phyloP scores from a whole-genome alignment of 2,888 invertebrate genomes.

The Ormyrus nitidulus region DNA sequence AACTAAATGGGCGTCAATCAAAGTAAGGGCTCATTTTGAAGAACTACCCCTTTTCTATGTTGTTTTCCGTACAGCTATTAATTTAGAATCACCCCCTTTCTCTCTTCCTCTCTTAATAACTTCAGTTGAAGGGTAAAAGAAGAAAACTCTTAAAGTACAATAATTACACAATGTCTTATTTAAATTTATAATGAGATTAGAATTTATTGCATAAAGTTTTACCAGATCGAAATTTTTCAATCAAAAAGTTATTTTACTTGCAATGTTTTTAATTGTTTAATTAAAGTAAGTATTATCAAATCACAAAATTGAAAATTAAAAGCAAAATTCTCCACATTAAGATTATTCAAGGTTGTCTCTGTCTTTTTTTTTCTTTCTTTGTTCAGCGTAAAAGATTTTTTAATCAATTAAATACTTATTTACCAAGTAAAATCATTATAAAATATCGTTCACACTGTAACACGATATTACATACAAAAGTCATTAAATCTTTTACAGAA shows the following conservation, averaged over 20 bases:
- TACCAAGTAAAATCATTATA: too few relatives aligned
- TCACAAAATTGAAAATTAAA: too few relatives aligned
- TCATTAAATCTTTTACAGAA: too few relatives aligned
- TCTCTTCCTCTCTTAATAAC: background rate
- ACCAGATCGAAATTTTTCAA: background rate
- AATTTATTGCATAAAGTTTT: too few relatives aligned
- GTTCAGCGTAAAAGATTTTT: background rate
- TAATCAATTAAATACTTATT: too few relatives aligned
- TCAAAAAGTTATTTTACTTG: too few relatives aligned
- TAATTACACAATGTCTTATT: constrained; percentile 17
- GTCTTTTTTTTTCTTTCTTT: background rate
- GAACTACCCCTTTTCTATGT: constrained; percentile 16
- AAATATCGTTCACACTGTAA: too few relatives aligned
- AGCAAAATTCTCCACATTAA: too few relatives aligned
- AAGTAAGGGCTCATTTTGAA: constrained; percentile 21
- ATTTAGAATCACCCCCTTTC: constrained; percentile 20
- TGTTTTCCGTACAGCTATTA: constrained; percentile 16
- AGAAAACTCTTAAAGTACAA: constrained; percentile 32
- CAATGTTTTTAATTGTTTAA: too few relatives aligned
- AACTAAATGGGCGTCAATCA: constrained; percentile 36
- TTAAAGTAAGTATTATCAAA: too few relatives aligned
- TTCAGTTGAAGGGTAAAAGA: background rate
- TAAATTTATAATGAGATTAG: background rate
- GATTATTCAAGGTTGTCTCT: too few relatives aligned
- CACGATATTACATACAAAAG: too few relatives aligned